A percentile compares a stretch with the other conserved stretches of the same genome.
phyloP scores from a whole-genome alignment of 1,140 invertebrate genomes.

The Triops cancriformis region DNA sequence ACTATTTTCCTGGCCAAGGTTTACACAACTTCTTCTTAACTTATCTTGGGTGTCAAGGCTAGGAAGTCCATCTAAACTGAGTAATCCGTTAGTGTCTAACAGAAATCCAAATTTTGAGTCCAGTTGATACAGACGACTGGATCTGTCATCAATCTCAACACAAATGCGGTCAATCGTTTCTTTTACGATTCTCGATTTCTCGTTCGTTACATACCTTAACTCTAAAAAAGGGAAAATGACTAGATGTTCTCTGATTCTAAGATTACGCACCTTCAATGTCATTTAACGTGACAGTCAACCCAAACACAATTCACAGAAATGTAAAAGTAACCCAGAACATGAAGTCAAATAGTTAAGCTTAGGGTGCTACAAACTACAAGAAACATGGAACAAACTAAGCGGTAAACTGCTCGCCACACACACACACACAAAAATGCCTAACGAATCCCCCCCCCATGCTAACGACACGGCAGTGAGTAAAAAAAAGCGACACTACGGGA shows the following conservation, averaged over 20 bases:
- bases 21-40: neutral
- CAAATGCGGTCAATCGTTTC: neutral
- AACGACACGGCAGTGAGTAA: neutral
- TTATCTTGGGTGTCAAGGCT: neutral
- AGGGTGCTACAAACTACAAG: neutral
- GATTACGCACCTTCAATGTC: neutral
- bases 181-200: neutral
- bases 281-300: neutral
- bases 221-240: neutral
- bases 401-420: neutral
- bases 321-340: neutral
- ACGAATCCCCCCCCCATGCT: neutral
- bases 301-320: neutral
- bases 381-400: neutral
- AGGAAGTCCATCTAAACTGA: neutral
- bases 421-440: neutral
- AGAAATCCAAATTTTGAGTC: neutral
- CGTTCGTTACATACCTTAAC: neutral
- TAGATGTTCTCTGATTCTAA: neutral
- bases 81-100: neutral
- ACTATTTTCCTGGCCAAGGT: neutral
- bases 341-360: neutral
- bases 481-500: neutral
- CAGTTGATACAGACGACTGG: neutral
- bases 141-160: neutral